Evolutionary conservation across 2,113 vertebrate species (phyloP).

Genomic region (Carollia perspicillata): DNA sequence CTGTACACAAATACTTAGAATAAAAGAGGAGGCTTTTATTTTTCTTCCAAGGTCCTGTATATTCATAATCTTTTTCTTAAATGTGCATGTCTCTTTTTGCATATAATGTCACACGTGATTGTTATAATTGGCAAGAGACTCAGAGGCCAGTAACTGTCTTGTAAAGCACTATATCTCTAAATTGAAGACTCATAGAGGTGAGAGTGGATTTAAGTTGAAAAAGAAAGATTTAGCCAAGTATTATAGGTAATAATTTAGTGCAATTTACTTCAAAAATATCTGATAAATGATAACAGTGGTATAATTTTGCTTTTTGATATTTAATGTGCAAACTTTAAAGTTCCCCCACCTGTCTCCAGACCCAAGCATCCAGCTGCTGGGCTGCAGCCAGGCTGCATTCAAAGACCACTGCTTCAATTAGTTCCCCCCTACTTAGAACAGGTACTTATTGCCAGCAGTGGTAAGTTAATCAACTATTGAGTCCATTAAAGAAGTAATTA

Average conservation of each 20-base stretch:
- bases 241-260: background rate
- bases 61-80: background rate
- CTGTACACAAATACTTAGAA: background rate
- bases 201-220: background rate
- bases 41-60: background rate
- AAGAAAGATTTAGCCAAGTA: background rate
- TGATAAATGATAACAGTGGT: constrained; percentile 7
- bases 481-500: constrained; percentile 70
- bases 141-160: background rate
- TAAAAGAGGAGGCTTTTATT: background rate
- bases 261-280: background rate
- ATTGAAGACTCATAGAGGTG: background rate
- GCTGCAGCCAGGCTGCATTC: constrained; percentile 31
- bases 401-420: constrained; percentile 55
- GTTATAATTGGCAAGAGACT: background rate
- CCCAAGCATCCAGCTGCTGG: background rate
- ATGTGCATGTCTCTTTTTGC: background rate
- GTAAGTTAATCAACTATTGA: constrained; percentile 71
- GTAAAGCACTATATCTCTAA: background rate
- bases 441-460: constrained; percentile 60
- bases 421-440: constrained; percentile 49
- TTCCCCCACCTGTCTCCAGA: background rate
- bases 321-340: constrained; percentile 33
- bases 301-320: background rate
- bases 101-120: background rate